Percentiles rank a stretch among this genome's conserved stretches.
These are phyloP conservation scores for Synanthedon formicaeformis DNA, from an alignment of 2,888 invertebrate genomes.

Conservation along the genomic window DNA sequence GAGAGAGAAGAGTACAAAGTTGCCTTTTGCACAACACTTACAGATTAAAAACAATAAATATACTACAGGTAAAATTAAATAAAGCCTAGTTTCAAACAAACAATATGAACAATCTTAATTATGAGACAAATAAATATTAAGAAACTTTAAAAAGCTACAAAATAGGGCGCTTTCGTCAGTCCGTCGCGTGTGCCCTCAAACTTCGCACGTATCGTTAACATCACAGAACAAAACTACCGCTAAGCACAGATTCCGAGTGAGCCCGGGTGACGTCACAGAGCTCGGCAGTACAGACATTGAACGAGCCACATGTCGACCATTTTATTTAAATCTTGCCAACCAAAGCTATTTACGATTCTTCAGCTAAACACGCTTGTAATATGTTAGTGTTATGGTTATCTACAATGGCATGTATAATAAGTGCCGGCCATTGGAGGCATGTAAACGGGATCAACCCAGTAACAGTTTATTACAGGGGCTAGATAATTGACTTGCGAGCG, in stretches of 20 bases:
- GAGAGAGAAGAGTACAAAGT: conserved; percentile 5
- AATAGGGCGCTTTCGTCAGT: conserved; percentile 17
- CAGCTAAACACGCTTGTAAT: too few species aligned
- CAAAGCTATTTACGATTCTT: too few species aligned
- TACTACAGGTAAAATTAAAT: conserved; percentile 29
- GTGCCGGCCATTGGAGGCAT: too few species aligned
- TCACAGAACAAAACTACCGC: conserved; percentile 58
- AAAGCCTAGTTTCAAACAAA: conserved; percentile 30
- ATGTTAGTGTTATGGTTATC: too few species aligned
- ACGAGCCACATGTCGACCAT: neutral
- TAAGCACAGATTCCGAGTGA: conserved; percentile 24
- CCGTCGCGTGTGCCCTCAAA: conserved; percentile 17
- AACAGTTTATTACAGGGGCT: too few species aligned
- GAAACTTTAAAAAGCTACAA: conserved; percentile 36
- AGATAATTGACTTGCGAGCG: too few species aligned
- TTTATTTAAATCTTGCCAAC: too few species aligned
- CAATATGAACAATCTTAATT: conserved; percentile 39
- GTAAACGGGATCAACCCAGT: too few species aligned
- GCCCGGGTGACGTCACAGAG: conserved; percentile 6
- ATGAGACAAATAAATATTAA: conserved; percentile 55
- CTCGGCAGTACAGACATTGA: neutral
- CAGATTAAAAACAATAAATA: conserved; percentile 24
- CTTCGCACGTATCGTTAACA: conserved; percentile 46
- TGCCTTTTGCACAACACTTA: conserved; percentile 7
- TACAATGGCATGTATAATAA: too few species aligned